Percentiles rank a stretch among this genome's conserved stretches.
These are phyloP conservation scores for Colletes collaris DNA, from an alignment of 2,888 invertebrate species.

Conservation along the genomic window DNA sequence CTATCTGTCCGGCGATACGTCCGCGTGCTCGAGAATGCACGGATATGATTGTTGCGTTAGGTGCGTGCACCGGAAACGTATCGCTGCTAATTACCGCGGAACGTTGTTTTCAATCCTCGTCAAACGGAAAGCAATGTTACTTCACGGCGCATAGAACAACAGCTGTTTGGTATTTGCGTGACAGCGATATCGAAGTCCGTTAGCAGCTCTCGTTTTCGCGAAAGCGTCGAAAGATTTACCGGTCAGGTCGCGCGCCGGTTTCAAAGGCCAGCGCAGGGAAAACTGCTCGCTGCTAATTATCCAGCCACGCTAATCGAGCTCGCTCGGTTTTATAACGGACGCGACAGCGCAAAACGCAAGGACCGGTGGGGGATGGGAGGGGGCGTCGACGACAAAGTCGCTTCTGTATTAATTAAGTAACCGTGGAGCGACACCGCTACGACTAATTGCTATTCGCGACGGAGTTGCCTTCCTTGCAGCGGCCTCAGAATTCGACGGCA, in stretches of 20 bases:
- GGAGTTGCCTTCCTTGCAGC: slow-evolving; percentile 1
- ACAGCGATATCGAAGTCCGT: too few relatives aligned
- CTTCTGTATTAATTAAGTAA: slow-evolving; percentile 38
- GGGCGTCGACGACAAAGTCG: slow-evolving; percentile 33
- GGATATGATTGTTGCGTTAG: too few relatives aligned
- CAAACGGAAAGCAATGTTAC: too few relatives aligned
- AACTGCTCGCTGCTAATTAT: slow-evolving; percentile 21
- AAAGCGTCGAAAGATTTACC: not conserved
- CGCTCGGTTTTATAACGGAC: slow-evolving; percentile 27
- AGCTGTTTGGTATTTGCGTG: too few relatives aligned
- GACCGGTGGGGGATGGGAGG: not conserved
- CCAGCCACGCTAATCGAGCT: slow-evolving; percentile 35
- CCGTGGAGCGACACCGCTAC: slow-evolving; percentile 32
- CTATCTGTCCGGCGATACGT: too few relatives aligned
- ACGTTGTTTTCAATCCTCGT: too few relatives aligned
- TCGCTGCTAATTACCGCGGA: too few relatives aligned
- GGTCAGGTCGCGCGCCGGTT: not conserved
- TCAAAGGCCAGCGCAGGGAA: not conserved
- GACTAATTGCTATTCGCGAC: slow-evolving; percentile 32
- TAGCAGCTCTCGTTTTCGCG: too few relatives aligned
- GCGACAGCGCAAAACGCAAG: not conserved
- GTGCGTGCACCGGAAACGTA: too few relatives aligned
- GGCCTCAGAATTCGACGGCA: slow-evolving; percentile 10
- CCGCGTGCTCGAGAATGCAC: too few relatives aligned
- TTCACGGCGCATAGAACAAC: too few relatives aligned